These are phyloP conservation scores for Zosterops lateralis DNA, from an alignment of 2,113 vertebrate genomes.

Conservation along the genomic window DNA sequence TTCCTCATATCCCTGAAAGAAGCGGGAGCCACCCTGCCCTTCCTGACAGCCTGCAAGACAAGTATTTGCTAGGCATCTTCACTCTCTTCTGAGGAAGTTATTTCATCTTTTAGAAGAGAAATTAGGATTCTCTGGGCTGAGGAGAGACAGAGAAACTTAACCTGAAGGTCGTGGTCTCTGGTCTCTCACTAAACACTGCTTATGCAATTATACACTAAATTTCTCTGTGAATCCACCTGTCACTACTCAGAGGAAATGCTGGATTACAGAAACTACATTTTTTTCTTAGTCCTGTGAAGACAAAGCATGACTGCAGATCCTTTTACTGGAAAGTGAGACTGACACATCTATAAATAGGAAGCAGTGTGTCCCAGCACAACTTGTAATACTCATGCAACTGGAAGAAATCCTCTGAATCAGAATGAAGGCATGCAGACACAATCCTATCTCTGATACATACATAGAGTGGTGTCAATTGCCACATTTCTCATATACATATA, in stretches of 20 bases:
- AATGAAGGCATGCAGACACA: not conserved
- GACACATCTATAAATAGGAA: constrained; percentile 1
- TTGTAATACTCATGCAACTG: not conserved
- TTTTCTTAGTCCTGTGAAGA: not conserved
- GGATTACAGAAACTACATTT: not conserved
- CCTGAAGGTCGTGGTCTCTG: not conserved
- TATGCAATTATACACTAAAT: not conserved
- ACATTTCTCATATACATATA: not conserved
- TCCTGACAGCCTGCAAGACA: not conserved
- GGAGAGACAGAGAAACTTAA: not conserved
- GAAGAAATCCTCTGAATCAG: not conserved
- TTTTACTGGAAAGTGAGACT: not conserved
- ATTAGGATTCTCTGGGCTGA: not conserved
- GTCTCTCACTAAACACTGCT: not conserved
- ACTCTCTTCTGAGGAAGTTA: not conserved
- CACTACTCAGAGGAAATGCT: not conserved
- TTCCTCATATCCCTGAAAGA: not conserved
- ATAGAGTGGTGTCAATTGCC: not conserved
- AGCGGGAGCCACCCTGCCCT: not conserved
- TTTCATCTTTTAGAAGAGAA: not conserved
- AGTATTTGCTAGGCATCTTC: not conserved
- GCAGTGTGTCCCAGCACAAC: not conserved
- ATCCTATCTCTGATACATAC: not conserved
- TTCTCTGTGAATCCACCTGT: not conserved
- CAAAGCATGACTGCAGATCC: not conserved